Evolutionary conservation across 2,888 invertebrate genomes (phyloP), one percentile per base, ranked within the genome.

Genomic region (Antitype chi): DNA sequence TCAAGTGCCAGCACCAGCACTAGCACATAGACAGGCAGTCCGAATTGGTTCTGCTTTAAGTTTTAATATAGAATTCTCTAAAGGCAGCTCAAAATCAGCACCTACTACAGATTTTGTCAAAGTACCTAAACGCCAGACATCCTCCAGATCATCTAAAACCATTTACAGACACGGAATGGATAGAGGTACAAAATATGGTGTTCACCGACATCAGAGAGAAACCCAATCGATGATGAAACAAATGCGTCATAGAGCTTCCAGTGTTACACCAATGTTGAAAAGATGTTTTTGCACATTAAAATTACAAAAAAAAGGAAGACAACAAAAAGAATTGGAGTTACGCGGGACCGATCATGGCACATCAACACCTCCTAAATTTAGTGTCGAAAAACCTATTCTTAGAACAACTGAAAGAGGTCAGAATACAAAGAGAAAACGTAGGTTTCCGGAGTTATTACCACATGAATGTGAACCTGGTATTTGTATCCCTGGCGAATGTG

Each of bases 221-320:
- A 80, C 85, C 8, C 84, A 89, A 81, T 86, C 83, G 9, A 63
- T 28, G 52, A 52, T 73, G 66, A 80, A 59, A 55, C 76, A 87
- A 70, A 82, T 87, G 68, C 79, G 77, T 81, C 76, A 86, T 77
- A 85, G 68, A 76, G 74, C 78, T 23, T 87, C 89, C 9, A 80
- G 64, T 64, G 84, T 80, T 32, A 79, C 80, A 32, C 87, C 87
- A 13, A 84, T 84, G 55, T 66, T 89, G 68, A 89, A 90, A 82
- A 85, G 92, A 80, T 92, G 93, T 88, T 92, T 91, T 71, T 91
- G 89, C 76, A 90, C 92, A 20, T 80, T 88, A 13, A 90, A 90
- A 70, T 85, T 92, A 52, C 87, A 88, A 62, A 89, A 88, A 77
- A 85, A 82, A 17, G 86, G 85, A 20, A 85, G 70, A 59, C 81